Evolutionary conservation across 2,797 vertebrate species (phyloP).

Genomic region (Sparus aurata): DNA sequence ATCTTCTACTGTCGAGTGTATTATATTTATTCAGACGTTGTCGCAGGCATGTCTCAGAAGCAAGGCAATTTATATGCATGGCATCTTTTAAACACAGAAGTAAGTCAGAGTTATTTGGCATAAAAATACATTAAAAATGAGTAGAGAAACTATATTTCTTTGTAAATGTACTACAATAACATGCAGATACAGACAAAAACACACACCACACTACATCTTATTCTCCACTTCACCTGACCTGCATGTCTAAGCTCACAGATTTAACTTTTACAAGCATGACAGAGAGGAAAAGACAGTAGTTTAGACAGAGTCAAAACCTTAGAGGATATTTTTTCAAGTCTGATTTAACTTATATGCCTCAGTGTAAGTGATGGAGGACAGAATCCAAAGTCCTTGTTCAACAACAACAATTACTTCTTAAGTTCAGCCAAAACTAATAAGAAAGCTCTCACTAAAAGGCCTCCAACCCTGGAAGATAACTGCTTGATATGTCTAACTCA

Average conservation of each 20-base stretch:
- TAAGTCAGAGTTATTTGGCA: background rate
- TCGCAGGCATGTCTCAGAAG: background rate
- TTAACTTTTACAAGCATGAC: background rate
- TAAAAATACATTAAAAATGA: background rate
- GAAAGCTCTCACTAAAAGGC: background rate
- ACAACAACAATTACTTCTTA: background rate
- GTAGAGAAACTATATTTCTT: background rate
- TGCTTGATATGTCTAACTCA: background rate
- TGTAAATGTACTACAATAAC: background rate
- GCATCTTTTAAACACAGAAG: background rate
- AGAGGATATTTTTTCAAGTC: background rate
- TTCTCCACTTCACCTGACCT: background rate
- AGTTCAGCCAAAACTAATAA: background rate
- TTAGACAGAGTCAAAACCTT: background rate
- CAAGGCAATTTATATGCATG: background rate
- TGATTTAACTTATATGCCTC: background rate
- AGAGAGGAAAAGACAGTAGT: background rate
- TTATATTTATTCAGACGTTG: conserved; percentile 22
- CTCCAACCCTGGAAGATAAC: background rate
- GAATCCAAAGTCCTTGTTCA: background rate
- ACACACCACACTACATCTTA: background rate
- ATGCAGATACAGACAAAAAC: background rate
- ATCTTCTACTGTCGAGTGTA: conserved; percentile 24
- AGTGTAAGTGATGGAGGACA: background rate
- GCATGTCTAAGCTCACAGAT: background rate